These are phyloP conservation scores for Tricholaema leucomelas DNA, from an alignment of 2,113 vertebrate species.

Conservation along the genomic window DNA sequence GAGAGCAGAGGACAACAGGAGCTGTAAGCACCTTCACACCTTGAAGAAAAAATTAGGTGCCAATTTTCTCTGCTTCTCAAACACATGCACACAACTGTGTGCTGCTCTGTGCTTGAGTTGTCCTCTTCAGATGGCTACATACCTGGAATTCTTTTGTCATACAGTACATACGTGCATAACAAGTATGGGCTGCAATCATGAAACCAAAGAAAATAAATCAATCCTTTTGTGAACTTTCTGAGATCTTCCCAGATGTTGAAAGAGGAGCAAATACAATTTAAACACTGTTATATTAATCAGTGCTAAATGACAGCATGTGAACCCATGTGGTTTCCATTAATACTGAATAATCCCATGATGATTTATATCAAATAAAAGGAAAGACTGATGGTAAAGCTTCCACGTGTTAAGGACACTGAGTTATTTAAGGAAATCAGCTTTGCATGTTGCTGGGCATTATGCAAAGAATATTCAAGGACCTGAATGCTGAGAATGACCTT, in stretches of 20 bases:
- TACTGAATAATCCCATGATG: not conserved
- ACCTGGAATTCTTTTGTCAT: not conserved
- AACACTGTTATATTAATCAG: not conserved
- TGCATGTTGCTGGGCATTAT: not conserved
- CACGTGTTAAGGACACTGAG: not conserved
- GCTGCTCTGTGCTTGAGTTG: not conserved
- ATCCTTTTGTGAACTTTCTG: not conserved
- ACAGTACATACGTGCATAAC: not conserved
- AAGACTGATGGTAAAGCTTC: not conserved
- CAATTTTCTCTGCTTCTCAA: not conserved
- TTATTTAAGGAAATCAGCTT: not conserved
- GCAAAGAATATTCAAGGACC: not conserved
- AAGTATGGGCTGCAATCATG: not conserved
- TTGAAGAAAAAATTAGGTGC: not conserved
- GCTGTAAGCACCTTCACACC: not conserved
- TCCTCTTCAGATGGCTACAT: not conserved
- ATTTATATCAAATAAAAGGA: not conserved
- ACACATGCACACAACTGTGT: not conserved
- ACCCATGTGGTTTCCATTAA: not conserved
- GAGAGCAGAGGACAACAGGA: not conserved
- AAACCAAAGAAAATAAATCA: conserved; percentile 16
- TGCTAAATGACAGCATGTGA: not conserved
- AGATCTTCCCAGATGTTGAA: not conserved
- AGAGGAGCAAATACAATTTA: not conserved
- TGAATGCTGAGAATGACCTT: not conserved